phyloP scores from a whole-genome alignment of 2,113 vertebrate genomes.

The Stomatorhinus ivindoensis region DNA sequence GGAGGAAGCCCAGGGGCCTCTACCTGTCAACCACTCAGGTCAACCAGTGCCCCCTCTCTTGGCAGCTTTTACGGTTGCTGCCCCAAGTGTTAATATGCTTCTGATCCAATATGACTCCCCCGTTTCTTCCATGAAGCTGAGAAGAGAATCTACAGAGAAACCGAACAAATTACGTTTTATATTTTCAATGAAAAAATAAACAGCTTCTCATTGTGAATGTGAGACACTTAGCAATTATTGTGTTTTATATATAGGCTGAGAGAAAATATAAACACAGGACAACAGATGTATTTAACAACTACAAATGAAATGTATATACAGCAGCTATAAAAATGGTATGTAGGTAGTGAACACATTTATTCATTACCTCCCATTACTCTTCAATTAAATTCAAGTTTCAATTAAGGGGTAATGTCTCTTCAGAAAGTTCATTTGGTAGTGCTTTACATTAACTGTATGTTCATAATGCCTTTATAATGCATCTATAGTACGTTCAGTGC shows the following conservation, averaged over 20 bases:
- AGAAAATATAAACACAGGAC: not conserved
- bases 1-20: not conserved
- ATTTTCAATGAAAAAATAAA: not conserved
- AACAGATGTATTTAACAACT: not conserved
- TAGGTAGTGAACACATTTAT: not conserved
- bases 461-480: not conserved
- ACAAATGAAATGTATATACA: not conserved
- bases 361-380: not conserved
- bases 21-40: not conserved
- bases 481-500: not conserved
- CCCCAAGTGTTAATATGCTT: not conserved
- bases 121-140: not conserved
- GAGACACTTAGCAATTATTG: not conserved
- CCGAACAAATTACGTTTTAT: not conserved
- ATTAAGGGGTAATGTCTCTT: not conserved
- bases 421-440: not conserved
- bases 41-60: not conserved
- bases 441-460: not conserved
- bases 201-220: not conserved
- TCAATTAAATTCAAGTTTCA: too few species aligned
- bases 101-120: not conserved
- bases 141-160: not conserved
- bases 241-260: not conserved
- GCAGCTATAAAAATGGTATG: not conserved
- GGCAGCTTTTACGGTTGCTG: not conserved